phyloP scores from a whole-genome alignment of 2,113 vertebrate species.

The Suncus etruscus region DNA sequence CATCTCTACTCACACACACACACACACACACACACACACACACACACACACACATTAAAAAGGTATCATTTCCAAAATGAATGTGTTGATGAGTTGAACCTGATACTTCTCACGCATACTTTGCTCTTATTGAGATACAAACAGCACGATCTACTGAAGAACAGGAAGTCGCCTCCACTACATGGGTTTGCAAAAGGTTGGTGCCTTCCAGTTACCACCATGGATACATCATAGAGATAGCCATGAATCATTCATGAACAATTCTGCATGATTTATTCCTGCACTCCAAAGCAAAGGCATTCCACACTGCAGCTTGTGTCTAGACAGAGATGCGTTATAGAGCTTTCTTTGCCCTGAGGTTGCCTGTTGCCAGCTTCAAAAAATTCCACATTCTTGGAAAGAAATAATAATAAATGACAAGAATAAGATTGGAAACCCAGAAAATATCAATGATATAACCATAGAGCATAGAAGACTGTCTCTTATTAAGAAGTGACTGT shows the following conservation, averaged over 20 bases:
- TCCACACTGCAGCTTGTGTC: slow-evolving; percentile 64
- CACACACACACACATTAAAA: slow-evolving; percentile 22
- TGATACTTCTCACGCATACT: slow-evolving; percentile 40
- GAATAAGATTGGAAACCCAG: slow-evolving; percentile 68
- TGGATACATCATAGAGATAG: slow-evolving; percentile 70
- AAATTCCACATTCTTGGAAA: slow-evolving; percentile 28
- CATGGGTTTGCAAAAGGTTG: slow-evolving; percentile 73
- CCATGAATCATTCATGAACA: slow-evolving; percentile 83
- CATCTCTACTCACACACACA: slow-evolving; percentile 22
- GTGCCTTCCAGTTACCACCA: slow-evolving; percentile 70
- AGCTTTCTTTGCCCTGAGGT: slow-evolving; percentile 71
- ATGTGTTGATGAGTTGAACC: slow-evolving; percentile 13
- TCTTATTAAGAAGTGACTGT: slow-evolving; percentile 73
- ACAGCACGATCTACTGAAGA: slow-evolving; percentile 38
- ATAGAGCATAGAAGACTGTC: slow-evolving; percentile 68
- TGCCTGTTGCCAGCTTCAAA: slow-evolving; percentile 67
- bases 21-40: background rate
- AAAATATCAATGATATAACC: slow-evolving; percentile 69
- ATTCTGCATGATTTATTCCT: slow-evolving; percentile 79
- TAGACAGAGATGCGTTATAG: slow-evolving; percentile 75
- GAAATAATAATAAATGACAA: slow-evolving; percentile 71
- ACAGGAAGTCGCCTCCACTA: slow-evolving; percentile 37
- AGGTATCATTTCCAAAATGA: slow-evolving; percentile 73
- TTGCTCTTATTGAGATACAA: slow-evolving; percentile 54
- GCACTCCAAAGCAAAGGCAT: slow-evolving; percentile 73